Evolutionary conservation across 2,113 vertebrate genomes (phyloP).

Genomic region (Pomatorhinus ruficollis): DNA sequence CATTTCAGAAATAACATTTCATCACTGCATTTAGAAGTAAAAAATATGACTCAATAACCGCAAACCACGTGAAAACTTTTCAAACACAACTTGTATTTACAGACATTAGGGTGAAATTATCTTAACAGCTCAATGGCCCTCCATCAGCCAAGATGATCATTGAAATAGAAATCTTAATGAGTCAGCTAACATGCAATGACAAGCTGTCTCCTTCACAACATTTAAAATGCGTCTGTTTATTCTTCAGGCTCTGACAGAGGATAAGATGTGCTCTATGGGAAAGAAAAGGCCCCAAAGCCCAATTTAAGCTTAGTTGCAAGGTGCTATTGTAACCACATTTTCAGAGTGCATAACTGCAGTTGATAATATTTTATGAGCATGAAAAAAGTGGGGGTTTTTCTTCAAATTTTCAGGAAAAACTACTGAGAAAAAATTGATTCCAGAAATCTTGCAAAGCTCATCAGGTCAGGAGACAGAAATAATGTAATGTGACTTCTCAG

Average conservation of each 20-base stretch:
- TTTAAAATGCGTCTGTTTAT: slow-evolving; percentile 15
- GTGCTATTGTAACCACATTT: background rate
- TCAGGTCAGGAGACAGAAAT: background rate
- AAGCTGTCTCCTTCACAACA: slow-evolving; percentile 20
- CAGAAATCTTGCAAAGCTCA: background rate
- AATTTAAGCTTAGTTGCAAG: background rate
- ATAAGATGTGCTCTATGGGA: background rate
- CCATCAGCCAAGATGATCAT: slow-evolving; percentile 26
- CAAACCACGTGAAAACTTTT: background rate
- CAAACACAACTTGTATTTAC: background rate
- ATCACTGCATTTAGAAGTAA: background rate
- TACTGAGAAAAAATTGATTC: background rate
- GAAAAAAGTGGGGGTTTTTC: rapidly evolving
- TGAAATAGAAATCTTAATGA: slow-evolving; percentile 54
- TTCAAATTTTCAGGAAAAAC: background rate
- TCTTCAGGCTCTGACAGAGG: background rate
- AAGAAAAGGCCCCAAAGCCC: background rate
- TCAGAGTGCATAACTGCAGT: background rate
- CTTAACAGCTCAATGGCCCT: slow-evolving; percentile 13
- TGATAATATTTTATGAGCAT: background rate
- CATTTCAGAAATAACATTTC: background rate
- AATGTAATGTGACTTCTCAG: background rate
- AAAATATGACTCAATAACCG: slow-evolving; percentile 18
- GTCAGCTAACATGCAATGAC: slow-evolving; percentile 43
- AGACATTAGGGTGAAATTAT: background rate